Base-by-base conservation (phyloP, 2,888 invertebrate species). In the Cosmorhoe ocellata region DNA sequence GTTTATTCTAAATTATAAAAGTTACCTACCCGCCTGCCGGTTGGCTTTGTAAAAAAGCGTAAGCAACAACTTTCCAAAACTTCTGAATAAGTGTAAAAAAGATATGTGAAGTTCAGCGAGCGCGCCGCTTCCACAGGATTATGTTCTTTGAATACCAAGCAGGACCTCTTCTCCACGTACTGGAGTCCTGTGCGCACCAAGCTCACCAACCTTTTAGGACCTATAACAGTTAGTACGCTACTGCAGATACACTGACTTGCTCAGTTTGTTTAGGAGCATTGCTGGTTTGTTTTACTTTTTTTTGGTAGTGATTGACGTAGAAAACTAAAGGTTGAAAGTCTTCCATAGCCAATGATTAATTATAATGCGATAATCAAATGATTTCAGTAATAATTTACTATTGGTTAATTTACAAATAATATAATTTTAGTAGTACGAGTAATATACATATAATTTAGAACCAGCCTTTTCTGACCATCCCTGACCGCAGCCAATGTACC, bases 31-130 rank as follows among this genome's bases (percentile, higher is more conserved):
- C 85, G 60, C 41, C 77, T 65, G 13, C 79, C 77, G 2, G 39
- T 3, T 1, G 59, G 24, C n/a, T 71, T 71, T 1, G 51, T 59
- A 44, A 61, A 81, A 42, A 73, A 77, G 1, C 42, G 52, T 1
- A 76, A 51, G 48, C 87, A 88, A 51, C 87, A 88, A 48, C 59
- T 74, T 51, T 87, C 87, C 2, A 84, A 56, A 0, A 79, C 85
- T 22, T 76, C 79, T 0, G 87, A 84, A 54, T 75, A 86, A 3
- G 68, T 76, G 56, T 76, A 88, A 51, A 71, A 82, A 2, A 88
- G 67, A 39, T 78, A 84, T 0, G 81, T 82, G 2, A 58, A 55
- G 49, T 79, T 79, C 1, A 9, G 45, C 9, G 8, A 37, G 1
- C 33, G 53, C 0, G 73, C 71, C 5, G 71, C 22, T 0, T 13